A percentile compares a stretch with the other conserved stretches of the same genome.
Evolutionary conservation across 2,888 invertebrate genomes (phyloP).

Genomic region (Drosophila villosipedis): DNA sequence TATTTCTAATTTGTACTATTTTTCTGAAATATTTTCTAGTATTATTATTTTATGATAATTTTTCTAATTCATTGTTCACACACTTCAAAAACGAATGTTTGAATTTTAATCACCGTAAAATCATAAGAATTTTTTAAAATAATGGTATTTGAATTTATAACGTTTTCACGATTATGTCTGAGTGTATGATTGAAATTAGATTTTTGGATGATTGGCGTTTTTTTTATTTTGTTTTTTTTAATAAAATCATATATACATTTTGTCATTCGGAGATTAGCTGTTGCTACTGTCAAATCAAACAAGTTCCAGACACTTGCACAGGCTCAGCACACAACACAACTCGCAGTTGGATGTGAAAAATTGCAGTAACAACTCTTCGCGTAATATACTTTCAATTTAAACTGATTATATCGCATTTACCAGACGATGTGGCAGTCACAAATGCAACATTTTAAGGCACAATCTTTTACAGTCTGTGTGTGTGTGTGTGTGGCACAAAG

Average conservation of each 20-base stretch:
- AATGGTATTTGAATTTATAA: no score
- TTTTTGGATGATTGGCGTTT: not conserved
- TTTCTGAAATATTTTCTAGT: not conserved
- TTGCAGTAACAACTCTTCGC: conserved; percentile 42
- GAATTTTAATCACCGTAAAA: no score
- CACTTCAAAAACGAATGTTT: no score
- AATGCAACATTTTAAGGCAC: conserved; percentile 30
- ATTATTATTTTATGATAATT: no score
- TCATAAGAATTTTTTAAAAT: no score
- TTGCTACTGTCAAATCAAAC: conserved; percentile 13
- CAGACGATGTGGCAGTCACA: conserved; percentile 16
- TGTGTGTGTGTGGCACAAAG: conserved; percentile 32
- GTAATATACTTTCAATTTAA: conserved; percentile 69
- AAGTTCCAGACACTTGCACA: conserved; percentile 21
- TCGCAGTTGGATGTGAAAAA: conserved; percentile 24
- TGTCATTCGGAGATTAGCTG: not conserved
- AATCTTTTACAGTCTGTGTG: not conserved
- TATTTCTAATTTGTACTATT: no score
- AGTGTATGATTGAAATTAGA: not conserved
- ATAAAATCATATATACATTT: not conserved
- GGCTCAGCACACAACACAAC: not conserved
- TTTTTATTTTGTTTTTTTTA: not conserved
- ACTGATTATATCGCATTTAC: conserved; percentile 73
- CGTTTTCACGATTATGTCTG: no score
- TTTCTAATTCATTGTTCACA: no score